Conservation (phyloP, 1,140 invertebrate species). For the Zeugodacus cucurbitae region DNA sequence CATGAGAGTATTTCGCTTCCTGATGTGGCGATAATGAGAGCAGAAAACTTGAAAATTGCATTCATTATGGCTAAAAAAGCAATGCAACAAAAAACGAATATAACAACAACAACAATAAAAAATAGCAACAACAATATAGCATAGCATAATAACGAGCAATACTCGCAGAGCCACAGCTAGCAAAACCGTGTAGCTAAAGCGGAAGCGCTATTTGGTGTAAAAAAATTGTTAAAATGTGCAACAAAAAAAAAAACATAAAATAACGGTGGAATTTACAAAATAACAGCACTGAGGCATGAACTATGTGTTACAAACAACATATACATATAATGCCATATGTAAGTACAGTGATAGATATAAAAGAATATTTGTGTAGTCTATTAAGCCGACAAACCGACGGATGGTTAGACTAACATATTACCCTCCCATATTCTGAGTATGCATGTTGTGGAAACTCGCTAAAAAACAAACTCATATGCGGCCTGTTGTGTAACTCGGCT, state of each 20-base stretch:
- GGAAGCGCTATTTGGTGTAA: slow-evolving; percentile 26
- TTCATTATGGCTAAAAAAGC: slow-evolving; percentile 55
- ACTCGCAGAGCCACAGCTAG: neutral
- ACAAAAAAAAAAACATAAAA: neutral
- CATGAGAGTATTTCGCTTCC: slow-evolving; percentile 29
- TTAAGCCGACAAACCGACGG: slow-evolving; percentile 14
- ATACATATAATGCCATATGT: neutral
- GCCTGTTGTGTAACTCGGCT: neutral
- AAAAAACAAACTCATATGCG: neutral
- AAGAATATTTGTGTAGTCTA: neutral
- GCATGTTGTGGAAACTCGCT: neutral
- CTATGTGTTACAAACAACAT: neutral
- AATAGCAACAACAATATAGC: neutral
- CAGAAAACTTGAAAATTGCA: slow-evolving; percentile 53
- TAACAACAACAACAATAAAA: neutral
- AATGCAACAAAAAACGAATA: neutral
- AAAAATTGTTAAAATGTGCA: slow-evolving; percentile 12
- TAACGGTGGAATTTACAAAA: neutral
- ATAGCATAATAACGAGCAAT: neutral
- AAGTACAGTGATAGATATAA: neutral
- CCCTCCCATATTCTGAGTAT: neutral
- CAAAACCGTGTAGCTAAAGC: neutral
- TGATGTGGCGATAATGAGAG: slow-evolving; percentile 48
- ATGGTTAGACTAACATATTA: slow-evolving; percentile 9
- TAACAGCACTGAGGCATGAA: neutral